These are phyloP conservation scores for Pocillopora damicornis DNA, from an alignment of 64 coral and sea anemone species.

Conservation along the genomic window DNA sequence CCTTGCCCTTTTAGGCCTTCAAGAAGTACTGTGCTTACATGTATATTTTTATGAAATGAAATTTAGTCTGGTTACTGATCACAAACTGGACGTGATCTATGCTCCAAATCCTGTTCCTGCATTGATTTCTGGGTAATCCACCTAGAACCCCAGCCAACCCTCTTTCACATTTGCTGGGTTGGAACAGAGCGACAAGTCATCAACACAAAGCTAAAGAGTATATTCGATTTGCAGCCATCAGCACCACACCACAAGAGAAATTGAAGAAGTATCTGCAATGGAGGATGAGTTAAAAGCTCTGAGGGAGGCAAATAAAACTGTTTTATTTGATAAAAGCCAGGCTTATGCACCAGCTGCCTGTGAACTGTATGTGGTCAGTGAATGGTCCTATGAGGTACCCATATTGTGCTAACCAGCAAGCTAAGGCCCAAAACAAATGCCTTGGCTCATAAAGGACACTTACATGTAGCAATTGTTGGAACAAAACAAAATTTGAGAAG, in stretches of 20 bases:
- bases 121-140: constrained; percentile 31
- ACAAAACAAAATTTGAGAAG: constrained; percentile 52
- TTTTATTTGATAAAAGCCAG: not conserved
- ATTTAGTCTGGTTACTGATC: constrained; percentile 45
- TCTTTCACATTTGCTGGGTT: not conserved
- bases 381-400: constrained; percentile 38
- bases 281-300: constrained; percentile 32
- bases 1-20: constrained; percentile 15
- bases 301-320: not conserved
- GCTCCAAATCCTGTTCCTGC: not conserved
- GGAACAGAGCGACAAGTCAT: not conserved
- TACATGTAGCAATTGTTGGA: not conserved
- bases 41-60: constrained; percentile 37
- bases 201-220: constrained; percentile 11
- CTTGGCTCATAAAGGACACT: not conserved
- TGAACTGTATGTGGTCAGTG: constrained; percentile 27
- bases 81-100: constrained; percentile 63
- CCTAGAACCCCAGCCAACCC: constrained; percentile 8
- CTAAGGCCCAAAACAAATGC: not conserved
- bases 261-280: constrained; percentile 15
- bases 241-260: not conserved
- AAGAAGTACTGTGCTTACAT: constrained; percentile 24
- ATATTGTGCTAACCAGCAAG: constrained; percentile 31
- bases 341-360: not conserved
- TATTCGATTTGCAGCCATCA: constrained; percentile 30